Evolutionary conservation across 2,797 vertebrate genomes (phyloP), one percentile per base, ranked within the genome.

Genomic region (Falco columbarius): DNA sequence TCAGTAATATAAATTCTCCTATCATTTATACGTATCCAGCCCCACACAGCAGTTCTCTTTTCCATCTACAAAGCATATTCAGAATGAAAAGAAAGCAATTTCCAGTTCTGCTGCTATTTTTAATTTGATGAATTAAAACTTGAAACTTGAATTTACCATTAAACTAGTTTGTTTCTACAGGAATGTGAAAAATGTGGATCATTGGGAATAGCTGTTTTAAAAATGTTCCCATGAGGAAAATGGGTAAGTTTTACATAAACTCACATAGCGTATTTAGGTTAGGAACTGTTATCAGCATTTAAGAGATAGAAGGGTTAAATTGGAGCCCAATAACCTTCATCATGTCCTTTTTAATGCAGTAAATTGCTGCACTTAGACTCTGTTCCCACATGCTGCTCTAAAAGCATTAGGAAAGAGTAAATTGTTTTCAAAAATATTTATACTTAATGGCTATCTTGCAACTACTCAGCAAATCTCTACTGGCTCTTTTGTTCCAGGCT

Each of bases 341-440:
- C 20, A 1, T 82, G 93, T 94, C 97, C 94, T 97, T 93, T 86
- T 68, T 80, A 89, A 74, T 95, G 89, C 67, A 81, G 74, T 54
- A 82, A 67, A 52, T 93, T 85, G 89, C 75, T 93, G 91, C 86
- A 82, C 65, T 94, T 92, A 94, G 49, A 46, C 67, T 76, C 74
- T 80, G 63, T 81, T 96, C 86, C 95, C 89, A 93, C 92, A 90
- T 0, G 13, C 81, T 92, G 59, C 84, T 89, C 81, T 97, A 95
- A 97, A 94, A 97, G 94, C 95, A 97, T 97, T 95, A 95, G 83
- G 92, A 93, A 97, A 91, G 81, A 95, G 81, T 77, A 92, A 93
- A 95, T 92, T 95, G 94, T 91, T 97, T 95, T 96, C 7, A 94
- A 97, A 96, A 94, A 97, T 96, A 95, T 95, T 97, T 95, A 94